These are phyloP conservation scores for Geococcyx californianus DNA, from an alignment of 2,113 vertebrate species.

Conservation along the genomic window DNA sequence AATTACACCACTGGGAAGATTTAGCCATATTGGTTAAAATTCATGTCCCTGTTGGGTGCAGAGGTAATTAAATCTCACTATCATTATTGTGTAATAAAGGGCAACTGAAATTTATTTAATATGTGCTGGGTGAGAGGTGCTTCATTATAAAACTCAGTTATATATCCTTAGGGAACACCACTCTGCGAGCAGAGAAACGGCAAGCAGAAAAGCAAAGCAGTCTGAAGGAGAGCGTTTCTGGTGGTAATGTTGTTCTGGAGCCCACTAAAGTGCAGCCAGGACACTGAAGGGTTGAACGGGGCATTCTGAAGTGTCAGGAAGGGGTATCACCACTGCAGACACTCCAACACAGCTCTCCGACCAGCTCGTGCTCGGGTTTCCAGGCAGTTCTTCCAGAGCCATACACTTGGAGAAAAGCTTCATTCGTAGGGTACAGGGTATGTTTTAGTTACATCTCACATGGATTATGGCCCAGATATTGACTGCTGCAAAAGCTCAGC, in stretches of 20 bases:
- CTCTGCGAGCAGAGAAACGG: background rate
- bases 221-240: background rate
- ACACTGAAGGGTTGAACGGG: background rate
- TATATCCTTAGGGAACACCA: constrained; percentile 10
- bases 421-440: background rate
- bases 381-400: background rate
- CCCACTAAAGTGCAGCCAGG: background rate
- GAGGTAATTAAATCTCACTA: constrained; percentile 59
- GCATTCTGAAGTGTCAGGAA: too few relatives aligned
- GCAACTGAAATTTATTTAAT: constrained; percentile 52
- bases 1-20: constrained; percentile 15
- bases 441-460: background rate
- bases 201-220: background rate
- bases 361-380: background rate
- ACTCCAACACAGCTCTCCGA: background rate
- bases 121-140: constrained; percentile 50
- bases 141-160: constrained; percentile 21
- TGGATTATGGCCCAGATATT: background rate
- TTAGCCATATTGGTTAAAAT: constrained; percentile 27
- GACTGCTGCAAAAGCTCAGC: background rate
- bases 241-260: background rate
- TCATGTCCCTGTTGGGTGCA: constrained; percentile 26
- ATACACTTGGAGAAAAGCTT: background rate
- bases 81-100: constrained; percentile 55
- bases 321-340: background rate